phyloP scores from a whole-genome alignment of 2,797 vertebrate species.

The Cossypha dichroa region DNA sequence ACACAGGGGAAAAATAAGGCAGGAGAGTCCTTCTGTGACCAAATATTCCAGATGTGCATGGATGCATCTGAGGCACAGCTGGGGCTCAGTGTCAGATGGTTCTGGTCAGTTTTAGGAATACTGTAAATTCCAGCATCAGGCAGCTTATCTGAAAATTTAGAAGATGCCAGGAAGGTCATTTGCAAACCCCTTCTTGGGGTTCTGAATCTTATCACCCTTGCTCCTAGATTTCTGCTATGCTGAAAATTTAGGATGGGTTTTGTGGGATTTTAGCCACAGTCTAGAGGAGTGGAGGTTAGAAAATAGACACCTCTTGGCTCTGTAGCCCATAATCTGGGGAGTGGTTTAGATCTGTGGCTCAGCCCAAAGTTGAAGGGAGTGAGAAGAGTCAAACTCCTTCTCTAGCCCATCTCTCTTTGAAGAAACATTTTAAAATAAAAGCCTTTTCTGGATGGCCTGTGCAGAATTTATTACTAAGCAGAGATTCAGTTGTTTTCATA shows the following conservation, averaged over 20 bases:
- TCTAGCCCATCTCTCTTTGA: not conserved
- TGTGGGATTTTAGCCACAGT: not conserved
- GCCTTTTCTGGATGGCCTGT: not conserved
- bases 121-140: not conserved
- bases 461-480: not conserved
- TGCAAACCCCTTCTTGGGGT: not conserved
- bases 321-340: conserved; percentile 2
- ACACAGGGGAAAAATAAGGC: not conserved
- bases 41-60: not conserved
- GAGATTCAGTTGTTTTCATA: not conserved
- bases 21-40: not conserved
- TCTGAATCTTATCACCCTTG: not conserved
- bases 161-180: not conserved
- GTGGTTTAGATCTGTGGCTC: not conserved
- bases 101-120: not conserved
- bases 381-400: not conserved
- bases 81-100: not conserved
- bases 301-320: conserved; percentile 43
- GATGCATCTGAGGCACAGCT: not conserved
- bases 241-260: not conserved
- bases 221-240: not conserved
- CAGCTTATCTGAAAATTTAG: not conserved
- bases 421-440: conserved; percentile 14
- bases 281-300: not conserved
- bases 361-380: not conserved